A percentile compares a stretch with the other conserved stretches of the same genome.
Conservation (phyloP, 1,140 invertebrate genomes). For the Leptinotarsa lineolata region DNA sequence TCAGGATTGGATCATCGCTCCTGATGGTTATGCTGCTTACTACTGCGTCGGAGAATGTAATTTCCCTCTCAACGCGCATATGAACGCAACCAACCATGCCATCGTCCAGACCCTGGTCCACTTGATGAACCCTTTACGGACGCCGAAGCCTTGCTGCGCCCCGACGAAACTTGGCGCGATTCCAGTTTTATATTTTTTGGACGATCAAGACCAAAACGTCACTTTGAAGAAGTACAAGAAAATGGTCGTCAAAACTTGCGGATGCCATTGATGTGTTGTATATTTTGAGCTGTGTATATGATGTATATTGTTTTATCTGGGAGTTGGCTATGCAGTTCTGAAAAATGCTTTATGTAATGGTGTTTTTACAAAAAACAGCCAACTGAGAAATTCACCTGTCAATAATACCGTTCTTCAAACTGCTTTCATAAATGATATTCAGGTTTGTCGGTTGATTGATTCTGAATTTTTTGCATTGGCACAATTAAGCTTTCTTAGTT, state of each 20-base stretch:
- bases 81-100: constrained; percentile 96
- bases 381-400: too few species aligned
- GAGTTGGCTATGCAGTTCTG: too few species aligned
- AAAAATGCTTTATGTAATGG: too few species aligned
- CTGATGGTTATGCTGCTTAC: constrained; percentile 91
- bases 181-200: constrained; percentile 87
- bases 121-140: constrained; percentile 76
- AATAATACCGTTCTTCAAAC: too few species aligned
- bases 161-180: constrained; percentile 88
- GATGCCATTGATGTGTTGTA: constrained; percentile 71
- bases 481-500: too few species aligned
- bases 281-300: too few species aligned
- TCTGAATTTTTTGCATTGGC: too few species aligned
- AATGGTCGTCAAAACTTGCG: constrained; percentile 95
- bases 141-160: constrained; percentile 89
- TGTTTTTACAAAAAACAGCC: too few species aligned
- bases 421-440: too few species aligned
- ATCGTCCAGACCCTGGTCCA: constrained; percentile 93
- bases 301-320: too few species aligned
- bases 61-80: constrained; percentile 87
- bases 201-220: constrained; percentile 88
- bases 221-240: constrained; percentile 93
- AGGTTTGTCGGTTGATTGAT: too few species aligned
- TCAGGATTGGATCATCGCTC: constrained; percentile 94
- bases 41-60: constrained; percentile 93